Percentiles rank a stretch among this genome's conserved stretches.
These are phyloP conservation scores for Sarcophaga rosellei DNA, from an alignment of 2,888 invertebrate genomes.

Conservation along the genomic window DNA sequence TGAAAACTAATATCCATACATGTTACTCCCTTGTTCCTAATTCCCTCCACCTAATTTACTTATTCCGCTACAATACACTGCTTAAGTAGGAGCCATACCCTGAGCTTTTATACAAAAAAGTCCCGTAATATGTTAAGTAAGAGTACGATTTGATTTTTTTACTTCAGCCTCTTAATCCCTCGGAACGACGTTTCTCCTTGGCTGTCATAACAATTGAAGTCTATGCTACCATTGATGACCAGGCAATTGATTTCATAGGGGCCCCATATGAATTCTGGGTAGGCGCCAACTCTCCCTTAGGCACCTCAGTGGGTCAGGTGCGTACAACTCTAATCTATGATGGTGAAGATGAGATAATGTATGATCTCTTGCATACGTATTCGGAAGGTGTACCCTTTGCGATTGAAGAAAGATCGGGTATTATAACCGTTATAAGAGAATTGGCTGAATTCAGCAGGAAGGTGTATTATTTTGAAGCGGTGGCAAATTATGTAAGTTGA, in stretches of 20 bases:
- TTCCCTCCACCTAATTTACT: no score
- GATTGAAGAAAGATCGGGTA: conserved; percentile 93
- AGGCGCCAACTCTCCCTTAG: conserved; percentile 91
- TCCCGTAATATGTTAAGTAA: no score
- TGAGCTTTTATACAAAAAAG: no score
- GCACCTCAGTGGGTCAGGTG: conserved; percentile 93
- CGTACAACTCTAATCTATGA: conserved; percentile 88
- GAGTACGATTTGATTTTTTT: neutral
- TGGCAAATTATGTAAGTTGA: conserved; percentile 83
- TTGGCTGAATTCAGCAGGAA: conserved; percentile 86
- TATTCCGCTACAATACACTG: no score
- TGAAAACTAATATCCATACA: no score
- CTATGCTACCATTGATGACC: conserved; percentile 81
- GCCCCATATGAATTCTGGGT: conserved; percentile 96
- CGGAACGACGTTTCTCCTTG: conserved; percentile 90
- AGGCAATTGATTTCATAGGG: conserved; percentile 89
- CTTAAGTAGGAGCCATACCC: no score
- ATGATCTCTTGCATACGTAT: conserved; percentile 92
- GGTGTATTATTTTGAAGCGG: conserved; percentile 91
- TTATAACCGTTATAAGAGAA: conserved; percentile 91
- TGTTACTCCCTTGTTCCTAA: no score
- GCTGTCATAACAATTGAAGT: conserved; percentile 93
- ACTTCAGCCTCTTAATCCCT: conserved; percentile 88
- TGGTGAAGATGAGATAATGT: conserved; percentile 85
- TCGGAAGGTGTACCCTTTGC: conserved; percentile 96